These are phyloP conservation scores for Heliconius nattereri DNA, from an alignment of 1,140 invertebrate species.

Conservation along the genomic window DNA sequence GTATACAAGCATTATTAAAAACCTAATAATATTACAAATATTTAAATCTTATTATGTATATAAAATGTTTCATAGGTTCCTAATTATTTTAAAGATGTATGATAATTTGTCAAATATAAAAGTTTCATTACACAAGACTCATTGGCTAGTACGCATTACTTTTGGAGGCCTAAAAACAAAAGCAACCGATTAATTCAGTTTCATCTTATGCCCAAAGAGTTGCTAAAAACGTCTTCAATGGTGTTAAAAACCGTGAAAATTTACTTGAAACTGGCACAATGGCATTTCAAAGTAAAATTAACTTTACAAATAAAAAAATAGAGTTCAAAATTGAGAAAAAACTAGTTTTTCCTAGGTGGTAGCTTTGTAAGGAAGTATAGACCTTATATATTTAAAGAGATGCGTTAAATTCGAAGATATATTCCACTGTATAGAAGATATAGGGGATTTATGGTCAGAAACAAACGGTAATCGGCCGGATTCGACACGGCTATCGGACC, in stretches of 20 bases:
- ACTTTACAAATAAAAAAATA: not conserved
- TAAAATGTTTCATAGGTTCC: no score
- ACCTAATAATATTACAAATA: no score
- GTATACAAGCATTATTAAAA: no score
- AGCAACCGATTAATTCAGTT: slow-evolving; percentile 55
- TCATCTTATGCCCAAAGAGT: slow-evolving; percentile 23
- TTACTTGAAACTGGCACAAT: slow-evolving; percentile 19
- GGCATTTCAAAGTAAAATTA: not conserved
- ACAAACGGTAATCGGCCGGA: slow-evolving; percentile 60
- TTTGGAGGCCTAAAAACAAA: slow-evolving; percentile 38
- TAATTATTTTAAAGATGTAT: no score
- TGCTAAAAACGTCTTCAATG: slow-evolving; percentile 29
- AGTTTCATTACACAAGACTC: not conserved
- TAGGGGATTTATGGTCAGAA: slow-evolving; percentile 46
- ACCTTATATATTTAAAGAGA: not conserved
- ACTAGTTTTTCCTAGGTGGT: not conserved
- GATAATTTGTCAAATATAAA: no score
- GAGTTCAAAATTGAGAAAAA: slow-evolving; percentile 12
- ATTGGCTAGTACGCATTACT: slow-evolving; percentile 6
- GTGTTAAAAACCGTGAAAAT: slow-evolving; percentile 35
- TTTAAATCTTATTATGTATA: no score
- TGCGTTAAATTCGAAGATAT: slow-evolving; percentile 11
- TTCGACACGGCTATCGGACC: slow-evolving; percentile 56
- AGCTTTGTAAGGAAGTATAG: slow-evolving; percentile 3
- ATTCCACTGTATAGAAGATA: not conserved